Base-by-base conservation (phyloP, 2,113 vertebrate species). In the Podocnemis expansa region DNA sequence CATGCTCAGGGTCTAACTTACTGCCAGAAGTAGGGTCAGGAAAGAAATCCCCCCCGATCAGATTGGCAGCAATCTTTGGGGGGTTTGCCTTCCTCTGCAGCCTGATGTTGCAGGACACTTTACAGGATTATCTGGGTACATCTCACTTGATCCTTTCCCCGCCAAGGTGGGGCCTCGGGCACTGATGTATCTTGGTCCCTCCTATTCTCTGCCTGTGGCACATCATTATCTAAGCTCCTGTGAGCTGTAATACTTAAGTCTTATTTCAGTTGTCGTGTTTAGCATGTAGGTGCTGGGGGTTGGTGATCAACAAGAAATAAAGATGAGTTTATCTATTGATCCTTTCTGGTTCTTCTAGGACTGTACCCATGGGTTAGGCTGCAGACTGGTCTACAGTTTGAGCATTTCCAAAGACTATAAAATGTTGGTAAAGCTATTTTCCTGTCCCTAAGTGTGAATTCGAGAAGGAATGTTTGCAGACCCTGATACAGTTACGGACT, bases 381-480 rank as follows among this genome's bases (percentile, higher is more conserved):
- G 52, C 47, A 85, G 41, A 67, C 52, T 47, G n/a, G 41, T 38
- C 17, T 55, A 75, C 91, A 92, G 21, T 21, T 16, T 82, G 41
- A 4, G 87, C 88, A 49, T 89, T 78, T 54, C 82, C 94, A 89
- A 85, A 96, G 96, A 93, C 95, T 93, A 82, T 82, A 95, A 88
- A 97, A 95, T 94, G 93, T 93, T 82, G 73, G 75, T 82, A 41
- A 55, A 85, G 88, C 90, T 91, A 31, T 87, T 93, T 89, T 78
- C 38, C 95, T 95, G 98, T 96, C 95, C 96, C 96, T 96, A 95
- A 96, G 87, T 55, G 87, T 91, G 95, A 89, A 96, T 96, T 97
- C 98, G 97, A 92, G 97, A 97, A 98, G 96, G 95, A 95, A 89
- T 93, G 97, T 94, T 97, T 96, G 96, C 96, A 96, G 95, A 96